Percentiles rank a stretch among this genome's conserved stretches.
phyloP scores from a whole-genome alignment of 1,140 invertebrate genomes.

The Camponotus vicinus region DNA sequence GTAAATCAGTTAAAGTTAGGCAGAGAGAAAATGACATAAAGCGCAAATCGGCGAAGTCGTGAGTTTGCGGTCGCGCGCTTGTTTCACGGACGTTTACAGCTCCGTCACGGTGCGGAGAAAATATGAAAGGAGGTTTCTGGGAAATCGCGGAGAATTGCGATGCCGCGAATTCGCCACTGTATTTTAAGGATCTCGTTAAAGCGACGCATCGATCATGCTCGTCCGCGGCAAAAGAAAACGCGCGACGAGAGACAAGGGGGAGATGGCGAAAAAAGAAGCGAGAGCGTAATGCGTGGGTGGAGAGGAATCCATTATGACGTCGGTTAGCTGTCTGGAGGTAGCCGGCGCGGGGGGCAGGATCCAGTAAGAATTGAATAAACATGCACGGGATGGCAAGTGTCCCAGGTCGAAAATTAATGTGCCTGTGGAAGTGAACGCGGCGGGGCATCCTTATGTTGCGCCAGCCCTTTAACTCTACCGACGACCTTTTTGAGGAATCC shows the following conservation, averaged over 20 bases:
- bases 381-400: constrained; percentile 70
- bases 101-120: not conserved
- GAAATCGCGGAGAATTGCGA: constrained; percentile 30
- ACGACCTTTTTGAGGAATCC: constrained; percentile 74
- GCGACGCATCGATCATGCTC: constrained; percentile 56
- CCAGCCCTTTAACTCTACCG: constrained; percentile 73
- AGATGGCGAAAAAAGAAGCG: not conserved
- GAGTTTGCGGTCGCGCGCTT: constrained; percentile 3
- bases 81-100: constrained; percentile 29
- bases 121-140: constrained; percentile 14
- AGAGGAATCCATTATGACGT: constrained; percentile 74
- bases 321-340: constrained; percentile 48
- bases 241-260: not conserved
- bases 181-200: constrained; percentile 78
- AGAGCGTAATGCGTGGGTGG: constrained; percentile 46
- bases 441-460: constrained; percentile 59
- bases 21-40: constrained; percentile 17
- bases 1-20: constrained; percentile 14
- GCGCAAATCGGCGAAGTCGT: constrained; percentile 26
- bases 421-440: constrained; percentile 70
- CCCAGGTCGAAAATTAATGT: constrained; percentile 76
- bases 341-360: constrained; percentile 46
- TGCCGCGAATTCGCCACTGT: constrained; percentile 42
- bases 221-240: constrained; percentile 43
- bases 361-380: constrained; percentile 78